A percentile compares a stretch with the other conserved stretches of the same genome.
These are phyloP conservation scores for Bombus ignitus DNA, from an alignment of 1,140 invertebrate genomes.

Conservation along the genomic window DNA sequence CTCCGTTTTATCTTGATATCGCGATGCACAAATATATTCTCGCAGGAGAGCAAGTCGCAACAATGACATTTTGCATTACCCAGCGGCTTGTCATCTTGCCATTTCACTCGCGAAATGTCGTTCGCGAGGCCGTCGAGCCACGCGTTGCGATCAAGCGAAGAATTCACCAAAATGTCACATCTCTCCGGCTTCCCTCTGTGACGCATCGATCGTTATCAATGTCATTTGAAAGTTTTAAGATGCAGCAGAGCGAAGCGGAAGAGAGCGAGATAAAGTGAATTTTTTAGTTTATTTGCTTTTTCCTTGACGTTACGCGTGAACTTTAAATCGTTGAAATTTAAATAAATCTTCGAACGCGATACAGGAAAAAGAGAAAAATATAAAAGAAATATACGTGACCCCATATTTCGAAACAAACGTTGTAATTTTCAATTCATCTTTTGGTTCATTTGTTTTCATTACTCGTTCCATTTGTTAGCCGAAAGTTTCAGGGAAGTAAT, in stretches of 20 bases:
- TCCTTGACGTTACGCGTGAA: background rate
- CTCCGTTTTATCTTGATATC: background rate
- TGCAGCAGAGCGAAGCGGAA: background rate
- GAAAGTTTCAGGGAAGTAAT: background rate
- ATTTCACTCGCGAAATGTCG: conserved; percentile 66
- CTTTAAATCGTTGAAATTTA: background rate
- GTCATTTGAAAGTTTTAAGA: conserved; percentile 16
- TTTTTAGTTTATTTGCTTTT: background rate
- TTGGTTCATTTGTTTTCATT: background rate
- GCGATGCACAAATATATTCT: background rate
- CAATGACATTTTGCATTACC: conserved; percentile 64
- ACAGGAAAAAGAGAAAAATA: background rate
- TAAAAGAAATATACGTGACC: background rate
- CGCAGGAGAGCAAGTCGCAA: conserved; percentile 18
- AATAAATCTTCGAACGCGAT: background rate
- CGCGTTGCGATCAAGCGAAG: conserved; percentile 9
- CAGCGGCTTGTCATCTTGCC: conserved; percentile 52
- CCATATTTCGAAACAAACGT: background rate
- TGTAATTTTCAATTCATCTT: background rate
- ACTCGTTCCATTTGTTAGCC: background rate
- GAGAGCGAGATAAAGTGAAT: background rate
- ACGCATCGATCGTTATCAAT: conserved; percentile 8
- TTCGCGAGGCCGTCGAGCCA: conserved; percentile 13
- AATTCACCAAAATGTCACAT: conserved; percentile 59
- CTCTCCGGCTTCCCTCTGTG: background rate